Evolutionary conservation across 2,113 vertebrate genomes (phyloP), one percentile per base, ranked within the genome.

Genomic region (Tragelaphus buxtoni): DNA sequence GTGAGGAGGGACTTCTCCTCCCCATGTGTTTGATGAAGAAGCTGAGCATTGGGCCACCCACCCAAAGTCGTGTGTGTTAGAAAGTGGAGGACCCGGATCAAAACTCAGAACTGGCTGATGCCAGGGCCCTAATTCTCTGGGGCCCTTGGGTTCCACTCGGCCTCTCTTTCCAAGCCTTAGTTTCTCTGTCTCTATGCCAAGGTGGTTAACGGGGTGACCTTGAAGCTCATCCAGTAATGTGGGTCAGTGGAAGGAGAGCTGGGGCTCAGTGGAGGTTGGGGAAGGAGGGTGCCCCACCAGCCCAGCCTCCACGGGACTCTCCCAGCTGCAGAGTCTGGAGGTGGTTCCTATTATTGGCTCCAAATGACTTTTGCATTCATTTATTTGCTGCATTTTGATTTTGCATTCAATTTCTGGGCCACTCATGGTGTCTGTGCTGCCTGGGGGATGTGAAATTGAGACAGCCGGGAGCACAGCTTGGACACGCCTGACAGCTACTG

Each of bases 331-430:
- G 79, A 65, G 86, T 83, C 79, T 3, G 3, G 80, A 93, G n/a
- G 49, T 88, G 69, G 79, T 65, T 92, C 58, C 85, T 86, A 86
- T 95, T 97, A 74, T 88, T 86, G 95, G 88, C 60, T 96, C 92
- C 95, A 95, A 85, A 96, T 94, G 97, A 97, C 89, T 94, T 97
- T 90, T 96, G 94, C 88, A 95, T 97, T 90, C 91, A 74, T 96
- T 94, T 96, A 92, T 96, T 92, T 95, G 87, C 90, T 95, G 94
- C 90, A 80, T 97, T 97, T 97, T 95, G 94, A 97, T 97, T 97
- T 97, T 96, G 95, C 97, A 96, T 97, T 97, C 92, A 96, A 96
- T 97, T 97, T 97, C 97, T 5, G 12, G 93, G 88, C 91, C 86
- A 83, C 97, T 97, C 97, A 91, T 28, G 1, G 85, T 74, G 77